A percentile compares a stretch with the other conserved stretches of the same genome.
Evolutionary conservation across 2,113 vertebrate genomes (phyloP).

Genomic region (Chaenocephalus aceratus): DNA sequence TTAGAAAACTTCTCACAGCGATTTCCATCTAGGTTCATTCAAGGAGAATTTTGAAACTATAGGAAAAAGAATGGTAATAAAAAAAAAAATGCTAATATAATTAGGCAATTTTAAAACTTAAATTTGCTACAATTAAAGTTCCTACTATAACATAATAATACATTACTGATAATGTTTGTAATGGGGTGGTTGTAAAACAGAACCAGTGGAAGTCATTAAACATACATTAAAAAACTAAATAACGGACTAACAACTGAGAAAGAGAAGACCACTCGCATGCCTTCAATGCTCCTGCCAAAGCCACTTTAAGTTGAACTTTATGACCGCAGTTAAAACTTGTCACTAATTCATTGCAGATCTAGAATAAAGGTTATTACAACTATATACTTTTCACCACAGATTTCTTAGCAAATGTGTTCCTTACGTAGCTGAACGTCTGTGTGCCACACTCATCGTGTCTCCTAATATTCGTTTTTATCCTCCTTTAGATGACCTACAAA

Average conservation of each 20-base stretch:
- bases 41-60: constrained; percentile 7
- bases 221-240: neutral
- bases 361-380: constrained; percentile 12
- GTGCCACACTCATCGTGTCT: neutral
- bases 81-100: constrained; percentile 5
- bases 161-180: neutral
- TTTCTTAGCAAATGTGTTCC: neutral
- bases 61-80: neutral
- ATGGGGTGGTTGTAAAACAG: neutral
- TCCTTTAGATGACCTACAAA: neutral
- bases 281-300: neutral
- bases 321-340: constrained; percentile 4
- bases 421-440: constrained; percentile 8
- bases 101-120: neutral
- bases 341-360: constrained; percentile 6
- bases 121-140: neutral
- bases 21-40: constrained; percentile 24
- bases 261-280: neutral
- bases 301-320: neutral
- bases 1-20: neutral
- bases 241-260: neutral
- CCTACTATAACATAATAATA: neutral
- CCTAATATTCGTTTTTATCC: neutral
- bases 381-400: neutral
- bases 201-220: neutral